Conservation (phyloP, 2,888 invertebrate genomes). For the Eristalis arbustorum region DNA sequence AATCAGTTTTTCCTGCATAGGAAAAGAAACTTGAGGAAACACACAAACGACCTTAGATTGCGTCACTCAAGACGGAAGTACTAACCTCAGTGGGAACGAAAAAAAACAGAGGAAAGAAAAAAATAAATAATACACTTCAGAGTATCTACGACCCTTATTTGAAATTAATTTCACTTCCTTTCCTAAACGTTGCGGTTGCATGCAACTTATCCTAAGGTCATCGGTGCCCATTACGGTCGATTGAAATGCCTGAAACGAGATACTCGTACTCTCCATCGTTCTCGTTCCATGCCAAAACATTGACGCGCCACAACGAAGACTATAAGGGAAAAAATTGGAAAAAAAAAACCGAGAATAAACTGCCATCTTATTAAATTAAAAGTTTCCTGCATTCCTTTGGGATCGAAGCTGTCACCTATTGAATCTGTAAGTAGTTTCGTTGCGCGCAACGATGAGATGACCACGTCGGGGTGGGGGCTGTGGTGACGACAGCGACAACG, state of each 20-base stretch:
- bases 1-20: background rate
- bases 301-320: conserved; percentile 7
- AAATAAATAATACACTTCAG: conserved; percentile 1
- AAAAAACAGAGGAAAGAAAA: background rate
- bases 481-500: background rate
- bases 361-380: conserved; percentile 62
- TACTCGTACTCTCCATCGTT: background rate
- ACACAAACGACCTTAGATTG: conserved; percentile 15
- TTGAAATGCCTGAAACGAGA: conserved; percentile 26
- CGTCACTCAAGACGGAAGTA: conserved; percentile 34
- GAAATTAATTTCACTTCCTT: conserved; percentile 51
- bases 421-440: conserved; percentile 49
- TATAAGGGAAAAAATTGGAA: background rate
- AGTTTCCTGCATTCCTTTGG: conserved; percentile 61
- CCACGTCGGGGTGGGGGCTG: background rate
- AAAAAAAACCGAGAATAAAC: conserved; percentile 42
- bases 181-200: conserved; percentile 40
- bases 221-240: conserved; percentile 43
- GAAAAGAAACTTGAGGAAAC: background rate
- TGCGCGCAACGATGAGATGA: conserved; percentile 10
- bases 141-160: conserved; percentile 40
- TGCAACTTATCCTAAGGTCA: conserved; percentile 58
- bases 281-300: conserved; percentile 24
- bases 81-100: conserved; percentile 1
- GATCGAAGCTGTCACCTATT: conserved; percentile 61